Evolutionary conservation across 2,113 vertebrate species (phyloP).

Genomic region (Corvus hawaiiensis): DNA sequence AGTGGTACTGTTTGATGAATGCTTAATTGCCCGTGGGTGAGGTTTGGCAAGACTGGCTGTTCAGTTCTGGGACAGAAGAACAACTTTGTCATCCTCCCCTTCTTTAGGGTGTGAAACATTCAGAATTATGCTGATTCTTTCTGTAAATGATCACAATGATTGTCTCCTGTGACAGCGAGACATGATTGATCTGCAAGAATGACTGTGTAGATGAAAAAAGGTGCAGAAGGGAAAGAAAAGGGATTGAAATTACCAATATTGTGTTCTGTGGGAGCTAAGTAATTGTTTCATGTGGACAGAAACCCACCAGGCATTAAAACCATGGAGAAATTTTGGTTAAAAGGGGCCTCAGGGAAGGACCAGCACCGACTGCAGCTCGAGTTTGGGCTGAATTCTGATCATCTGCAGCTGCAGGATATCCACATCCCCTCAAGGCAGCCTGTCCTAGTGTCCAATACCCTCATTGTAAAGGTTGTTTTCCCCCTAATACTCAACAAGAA

Average conservation of each 20-base stretch:
- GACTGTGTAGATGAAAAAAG: background rate
- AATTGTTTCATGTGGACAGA: background rate
- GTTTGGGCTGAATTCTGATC: background rate
- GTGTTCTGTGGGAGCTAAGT: background rate
- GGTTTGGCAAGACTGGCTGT: background rate
- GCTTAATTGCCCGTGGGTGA: background rate
- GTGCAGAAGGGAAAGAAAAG: background rate
- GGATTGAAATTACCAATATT: background rate
- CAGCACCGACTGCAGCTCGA: background rate
- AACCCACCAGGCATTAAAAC: background rate
- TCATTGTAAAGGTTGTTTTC: rapidly evolving
- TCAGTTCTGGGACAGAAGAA: background rate
- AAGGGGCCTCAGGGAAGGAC: background rate
- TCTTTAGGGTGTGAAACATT: background rate
- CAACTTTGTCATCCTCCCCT: background rate
- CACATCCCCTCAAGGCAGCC: background rate
- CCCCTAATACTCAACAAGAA: background rate
- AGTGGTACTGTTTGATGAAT: background rate
- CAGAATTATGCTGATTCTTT: background rate
- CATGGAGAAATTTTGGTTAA: background rate
- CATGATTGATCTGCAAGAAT: background rate
- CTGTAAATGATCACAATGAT: background rate
- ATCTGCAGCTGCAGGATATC: background rate
- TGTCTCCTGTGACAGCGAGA: background rate
- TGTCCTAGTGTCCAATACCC: background rate